Base-by-base conservation (phyloP, 2,797 vertebrate genomes). In the Tangara arthus region DNA sequence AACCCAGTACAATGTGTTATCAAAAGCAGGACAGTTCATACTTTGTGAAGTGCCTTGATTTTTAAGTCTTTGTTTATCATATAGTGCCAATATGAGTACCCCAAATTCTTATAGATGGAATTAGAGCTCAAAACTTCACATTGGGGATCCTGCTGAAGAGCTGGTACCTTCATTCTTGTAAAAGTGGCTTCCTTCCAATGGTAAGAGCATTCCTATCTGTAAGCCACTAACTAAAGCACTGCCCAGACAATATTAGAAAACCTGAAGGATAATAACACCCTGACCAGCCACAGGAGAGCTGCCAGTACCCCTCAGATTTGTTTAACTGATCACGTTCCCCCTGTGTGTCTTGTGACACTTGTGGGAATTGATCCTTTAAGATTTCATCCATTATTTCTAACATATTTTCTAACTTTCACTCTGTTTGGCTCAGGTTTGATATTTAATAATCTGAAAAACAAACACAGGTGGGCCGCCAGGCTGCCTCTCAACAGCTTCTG, bases 401-500 rank as follows among this genome's bases (percentile, higher is more conserved):
- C 9, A 8, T 55, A 57, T 82, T 92, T 57, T 63, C 63, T 78
- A 69, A 34, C 47, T 89, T 93, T 39, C 34, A 23, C 70, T 64
- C 72, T 50, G 20, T 94, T 87, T 81, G 63, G 70, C 46, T 90
- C 56, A 65, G 28, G 41, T 28, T 53, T 93, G 63, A 46, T 94
- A 37, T 89, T 96, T 94, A 95, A 95, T 88, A 95, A 90, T 3
- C 4, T 35, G 30, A 88, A 80, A 79, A 93, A 89, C 39, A 94
- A 71, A 81, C 55, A 47, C 39, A 93, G 70, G 87, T 91, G 73
- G 66, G 73, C 47, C 91, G 55, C 75, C 90, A 86, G 60, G 56
- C 87, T 88, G 75, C 77, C 37, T 73, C 71, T 76, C 86, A 83
- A 92, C 59, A 94, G 71, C 32, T 93, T 95, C 76, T 82, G 64